Conservation (phyloP, 2,113 vertebrate species). For the Bagarius yarrelli region DNA sequence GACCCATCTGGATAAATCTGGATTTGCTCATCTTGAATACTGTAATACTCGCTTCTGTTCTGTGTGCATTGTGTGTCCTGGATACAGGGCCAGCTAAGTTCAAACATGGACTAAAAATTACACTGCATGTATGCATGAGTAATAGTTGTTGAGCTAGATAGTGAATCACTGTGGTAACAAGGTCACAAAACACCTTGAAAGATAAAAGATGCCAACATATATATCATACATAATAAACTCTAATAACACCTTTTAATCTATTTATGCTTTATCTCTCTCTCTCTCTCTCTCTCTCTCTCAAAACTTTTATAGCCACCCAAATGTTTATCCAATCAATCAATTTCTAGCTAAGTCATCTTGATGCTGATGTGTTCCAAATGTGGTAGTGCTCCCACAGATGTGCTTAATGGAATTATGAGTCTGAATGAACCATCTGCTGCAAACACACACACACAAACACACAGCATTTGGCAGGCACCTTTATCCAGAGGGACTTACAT, state of each 20-base stretch:
- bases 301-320: conserved; percentile 28
- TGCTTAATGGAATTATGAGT: conserved; percentile 71
- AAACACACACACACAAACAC: conserved; percentile 32
- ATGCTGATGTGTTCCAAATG: conserved; percentile 65
- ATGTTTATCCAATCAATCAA: conserved; percentile 53
- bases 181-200: conserved; percentile 48
- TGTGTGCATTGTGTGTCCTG: neutral
- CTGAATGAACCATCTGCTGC: conserved; percentile 70
- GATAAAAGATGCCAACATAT: conserved; percentile 60
- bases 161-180: conserved; percentile 30
- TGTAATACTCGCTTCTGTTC: neutral
- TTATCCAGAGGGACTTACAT: too few species aligned
- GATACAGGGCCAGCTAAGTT: neutral
- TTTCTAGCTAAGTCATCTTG: conserved; percentile 59
- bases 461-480: too few species aligned
- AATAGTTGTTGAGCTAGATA: too few species aligned
- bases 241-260: conserved; percentile 51
- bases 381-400: conserved; percentile 63
- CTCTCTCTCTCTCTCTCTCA: conserved; percentile 13
- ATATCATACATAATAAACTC: conserved; percentile 64
- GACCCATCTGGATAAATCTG: neutral
- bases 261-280: conserved; percentile 36
- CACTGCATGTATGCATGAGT: neutral
- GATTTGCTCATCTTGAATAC: neutral
- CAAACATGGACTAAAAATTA: neutral